phyloP scores from a whole-genome alignment of 2,888 invertebrate species.

The Danaus chrysippus region DNA sequence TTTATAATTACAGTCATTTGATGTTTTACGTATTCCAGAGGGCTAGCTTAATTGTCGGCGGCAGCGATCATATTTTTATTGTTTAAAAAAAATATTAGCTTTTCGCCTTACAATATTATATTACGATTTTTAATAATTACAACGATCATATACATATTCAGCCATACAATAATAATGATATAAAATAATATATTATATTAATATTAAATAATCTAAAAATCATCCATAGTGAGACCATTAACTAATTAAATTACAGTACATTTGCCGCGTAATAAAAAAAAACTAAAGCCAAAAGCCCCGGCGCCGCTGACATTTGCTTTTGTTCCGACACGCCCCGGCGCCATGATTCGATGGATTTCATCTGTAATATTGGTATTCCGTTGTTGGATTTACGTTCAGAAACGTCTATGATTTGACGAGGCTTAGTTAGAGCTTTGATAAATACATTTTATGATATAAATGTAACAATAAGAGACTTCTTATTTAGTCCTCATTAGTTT shows the following conservation, averaged over 20 bases:
- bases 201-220: too few relatives aligned
- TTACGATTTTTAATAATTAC: too few relatives aligned
- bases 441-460: too few relatives aligned
- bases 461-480: too few relatives aligned
- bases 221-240: slow-evolving; percentile 36
- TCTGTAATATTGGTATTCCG: slow-evolving; percentile 7
- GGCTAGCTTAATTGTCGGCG: slow-evolving; percentile 59
- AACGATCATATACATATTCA: too few relatives aligned
- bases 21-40: slow-evolving; percentile 66
- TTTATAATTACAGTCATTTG: slow-evolving; percentile 69
- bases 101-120: not conserved
- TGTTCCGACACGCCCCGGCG: slow-evolving; percentile 62
- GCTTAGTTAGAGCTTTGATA: too few relatives aligned
- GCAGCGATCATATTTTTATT: slow-evolving; percentile 41
- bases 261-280: slow-evolving; percentile 53
- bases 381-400: slow-evolving; percentile 5
- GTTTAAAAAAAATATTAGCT: slow-evolving; percentile 22
- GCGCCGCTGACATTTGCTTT: slow-evolving; percentile 66
- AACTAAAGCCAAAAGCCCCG: slow-evolving; percentile 59
- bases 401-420: not conserved
- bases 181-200: not conserved
- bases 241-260: slow-evolving; percentile 59
- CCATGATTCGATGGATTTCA: slow-evolving; percentile 33
- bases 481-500: too few relatives aligned
- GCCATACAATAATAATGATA: too few relatives aligned